Percentiles rank a stretch among this genome's conserved stretches.
phyloP scores from a whole-genome alignment of 2,888 invertebrate genomes.

The Alloplasta piceator region DNA sequence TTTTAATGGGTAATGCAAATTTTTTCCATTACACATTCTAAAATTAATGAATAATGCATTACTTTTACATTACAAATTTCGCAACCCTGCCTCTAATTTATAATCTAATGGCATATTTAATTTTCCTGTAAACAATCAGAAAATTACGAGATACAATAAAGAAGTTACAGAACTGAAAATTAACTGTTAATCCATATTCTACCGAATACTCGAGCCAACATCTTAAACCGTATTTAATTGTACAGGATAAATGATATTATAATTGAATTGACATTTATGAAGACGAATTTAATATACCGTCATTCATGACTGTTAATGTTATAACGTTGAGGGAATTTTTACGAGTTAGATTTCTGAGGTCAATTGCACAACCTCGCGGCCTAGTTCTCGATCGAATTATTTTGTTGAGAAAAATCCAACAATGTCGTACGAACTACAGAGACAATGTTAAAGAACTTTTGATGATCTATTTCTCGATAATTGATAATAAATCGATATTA shows the following conservation, averaged over 20 bases:
- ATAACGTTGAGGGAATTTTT: constrained; percentile 41
- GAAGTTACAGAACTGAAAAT: constrained; percentile 17
- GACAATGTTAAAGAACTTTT: background rate
- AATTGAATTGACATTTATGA: background rate
- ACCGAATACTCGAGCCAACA: no score
- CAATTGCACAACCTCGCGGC: constrained; percentile 52
- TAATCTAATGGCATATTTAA: no score
- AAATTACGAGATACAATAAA: background rate
- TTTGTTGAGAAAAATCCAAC: constrained; percentile 37
- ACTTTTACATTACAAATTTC: no score
- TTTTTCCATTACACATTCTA: no score
- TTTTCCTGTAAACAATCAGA: no score
- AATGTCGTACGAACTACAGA: background rate
- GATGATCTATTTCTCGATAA: no score
- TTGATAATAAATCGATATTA: no score
- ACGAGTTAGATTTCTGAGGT: constrained; percentile 45
- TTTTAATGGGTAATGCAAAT: no score
- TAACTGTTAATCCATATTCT: constrained; percentile 13
- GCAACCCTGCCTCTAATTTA: no score
- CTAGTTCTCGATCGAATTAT: constrained; percentile 54
- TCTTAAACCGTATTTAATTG: no score
- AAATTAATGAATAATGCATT: no score
- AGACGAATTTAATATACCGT: constrained; percentile 29
- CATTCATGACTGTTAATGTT: constrained; percentile 35
- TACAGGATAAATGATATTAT: no score